Evolutionary conservation across 2,113 vertebrate species (phyloP).

Genomic region (Dicaeum eximium): DNA sequence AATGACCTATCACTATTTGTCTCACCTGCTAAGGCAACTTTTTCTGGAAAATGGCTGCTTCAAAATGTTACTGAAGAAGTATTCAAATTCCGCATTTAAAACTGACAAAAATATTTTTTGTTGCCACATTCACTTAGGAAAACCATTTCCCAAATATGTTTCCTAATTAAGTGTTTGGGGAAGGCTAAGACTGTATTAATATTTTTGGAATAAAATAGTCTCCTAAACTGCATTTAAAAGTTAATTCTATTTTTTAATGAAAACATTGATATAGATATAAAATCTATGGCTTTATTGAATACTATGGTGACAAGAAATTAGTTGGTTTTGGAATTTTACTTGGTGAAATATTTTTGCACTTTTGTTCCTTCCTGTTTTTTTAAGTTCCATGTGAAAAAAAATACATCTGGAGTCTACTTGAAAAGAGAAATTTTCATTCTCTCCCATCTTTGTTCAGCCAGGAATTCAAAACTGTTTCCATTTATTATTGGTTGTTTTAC

Average conservation of each 20-base stretch:
- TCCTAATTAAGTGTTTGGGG: neutral
- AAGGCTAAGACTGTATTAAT: neutral
- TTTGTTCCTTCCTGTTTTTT: neutral
- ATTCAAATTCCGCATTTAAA: neutral
- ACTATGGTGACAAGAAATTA: neutral
- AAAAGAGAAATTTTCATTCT: conserved; percentile 15
- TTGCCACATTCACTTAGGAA: neutral
- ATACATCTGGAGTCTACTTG: neutral
- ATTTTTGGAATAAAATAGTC: neutral
- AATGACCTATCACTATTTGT: neutral
- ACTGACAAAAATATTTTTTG: neutral
- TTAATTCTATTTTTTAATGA: neutral
- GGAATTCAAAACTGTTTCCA: neutral
- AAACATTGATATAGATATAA: neutral
- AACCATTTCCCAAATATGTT: neutral
- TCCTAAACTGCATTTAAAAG: neutral
- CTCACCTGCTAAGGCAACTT: neutral
- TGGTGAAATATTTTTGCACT: neutral
- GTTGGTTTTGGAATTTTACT: neutral
- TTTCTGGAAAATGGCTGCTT: neutral
- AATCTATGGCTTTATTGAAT: neutral
- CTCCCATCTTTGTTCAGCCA: neutral
- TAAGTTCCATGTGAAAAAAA: neutral
- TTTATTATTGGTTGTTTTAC: neutral
- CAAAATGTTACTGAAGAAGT: neutral